These are phyloP conservation scores for Cephus pulcher DNA, from an alignment of 2,888 invertebrate species.

Conservation along the genomic window DNA sequence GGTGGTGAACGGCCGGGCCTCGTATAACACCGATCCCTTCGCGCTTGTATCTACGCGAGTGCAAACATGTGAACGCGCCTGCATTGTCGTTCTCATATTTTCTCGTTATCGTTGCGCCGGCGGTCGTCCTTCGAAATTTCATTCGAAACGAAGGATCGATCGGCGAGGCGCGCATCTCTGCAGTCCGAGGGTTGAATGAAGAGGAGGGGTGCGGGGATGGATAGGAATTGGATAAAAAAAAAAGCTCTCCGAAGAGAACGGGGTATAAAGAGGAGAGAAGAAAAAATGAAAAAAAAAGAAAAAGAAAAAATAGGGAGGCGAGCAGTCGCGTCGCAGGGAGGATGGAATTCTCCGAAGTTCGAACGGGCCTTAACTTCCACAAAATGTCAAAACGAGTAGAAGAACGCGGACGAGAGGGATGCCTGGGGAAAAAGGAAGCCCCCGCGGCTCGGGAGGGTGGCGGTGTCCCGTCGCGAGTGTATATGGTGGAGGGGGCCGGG, in stretches of 20 bases:
- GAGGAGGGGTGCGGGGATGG: background rate
- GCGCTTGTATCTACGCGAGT: background rate
- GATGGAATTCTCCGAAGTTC: slow-evolving; percentile 50
- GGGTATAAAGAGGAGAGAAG: slow-evolving; percentile 7
- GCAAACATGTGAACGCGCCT: background rate
- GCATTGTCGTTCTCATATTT: background rate
- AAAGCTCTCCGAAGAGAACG: background rate
- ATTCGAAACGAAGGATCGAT: slow-evolving; percentile 42
- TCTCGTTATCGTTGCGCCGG: background rate
- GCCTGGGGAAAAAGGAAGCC: slow-evolving; percentile 34
- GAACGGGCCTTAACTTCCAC: slow-evolving; percentile 49
- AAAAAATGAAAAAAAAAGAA: background rate
- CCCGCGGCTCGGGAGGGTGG: slow-evolving; percentile 13
- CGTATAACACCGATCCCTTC: background rate
- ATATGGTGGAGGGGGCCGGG: background rate
- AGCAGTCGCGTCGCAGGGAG: slow-evolving; percentile 34
- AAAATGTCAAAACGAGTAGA: slow-evolving; percentile 52
- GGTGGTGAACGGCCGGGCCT: background rate
- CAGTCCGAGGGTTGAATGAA: slow-evolving; percentile 11
- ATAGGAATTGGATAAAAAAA: slow-evolving; percentile 11
- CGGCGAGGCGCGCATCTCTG: slow-evolving; percentile 27
- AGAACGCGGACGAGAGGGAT: slow-evolving; percentile 24
- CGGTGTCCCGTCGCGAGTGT: slow-evolving; percentile 7
- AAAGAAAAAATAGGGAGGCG: slow-evolving; percentile 4
- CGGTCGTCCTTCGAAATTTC: slow-evolving; percentile 8